These are phyloP conservation scores for Microplitis demolitor DNA, from an alignment of 1,140 invertebrate species.

Conservation along the genomic window DNA sequence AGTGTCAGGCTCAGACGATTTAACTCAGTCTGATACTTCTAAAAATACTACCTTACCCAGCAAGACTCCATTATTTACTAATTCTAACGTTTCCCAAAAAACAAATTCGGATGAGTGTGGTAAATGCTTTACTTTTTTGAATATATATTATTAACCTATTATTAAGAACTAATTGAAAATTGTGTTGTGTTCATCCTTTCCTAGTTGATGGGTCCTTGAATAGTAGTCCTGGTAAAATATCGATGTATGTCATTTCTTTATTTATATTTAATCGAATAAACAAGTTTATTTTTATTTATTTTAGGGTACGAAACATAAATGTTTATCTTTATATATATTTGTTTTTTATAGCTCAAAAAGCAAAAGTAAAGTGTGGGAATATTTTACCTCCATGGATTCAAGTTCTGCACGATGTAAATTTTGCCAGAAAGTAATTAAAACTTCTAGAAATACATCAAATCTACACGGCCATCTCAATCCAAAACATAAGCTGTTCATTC, in stretches of 20 bases:
- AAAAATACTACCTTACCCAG: too few species aligned
- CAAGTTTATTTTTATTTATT: not conserved
- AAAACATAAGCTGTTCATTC: conserved; percentile 2
- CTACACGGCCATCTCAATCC: not conserved
- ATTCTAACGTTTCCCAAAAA: too few species aligned
- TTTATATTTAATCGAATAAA: not conserved
- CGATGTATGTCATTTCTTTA: not conserved
- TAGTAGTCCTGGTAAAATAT: too few species aligned
- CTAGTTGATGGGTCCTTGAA: not conserved
- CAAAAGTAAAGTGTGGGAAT: conserved; percentile 2
- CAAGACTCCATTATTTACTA: too few species aligned
- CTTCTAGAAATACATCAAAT: not conserved
- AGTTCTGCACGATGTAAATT: not conserved
- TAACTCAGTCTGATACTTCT: too few species aligned
- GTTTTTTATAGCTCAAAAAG: conserved; percentile 1
- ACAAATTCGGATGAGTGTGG: too few species aligned
- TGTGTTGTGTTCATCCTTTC: not conserved
- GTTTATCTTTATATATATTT: not conserved
- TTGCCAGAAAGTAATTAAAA: not conserved
- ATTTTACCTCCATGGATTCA: not conserved
- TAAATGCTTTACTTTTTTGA: too few species aligned
- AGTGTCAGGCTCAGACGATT: too few species aligned
- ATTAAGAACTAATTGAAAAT: too few species aligned
- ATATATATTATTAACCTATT: too few species aligned
- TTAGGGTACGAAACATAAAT: not conserved